Evolutionary conservation across 64 coral and sea anemone species (phyloP).

Genomic region (Actinia equina): DNA sequence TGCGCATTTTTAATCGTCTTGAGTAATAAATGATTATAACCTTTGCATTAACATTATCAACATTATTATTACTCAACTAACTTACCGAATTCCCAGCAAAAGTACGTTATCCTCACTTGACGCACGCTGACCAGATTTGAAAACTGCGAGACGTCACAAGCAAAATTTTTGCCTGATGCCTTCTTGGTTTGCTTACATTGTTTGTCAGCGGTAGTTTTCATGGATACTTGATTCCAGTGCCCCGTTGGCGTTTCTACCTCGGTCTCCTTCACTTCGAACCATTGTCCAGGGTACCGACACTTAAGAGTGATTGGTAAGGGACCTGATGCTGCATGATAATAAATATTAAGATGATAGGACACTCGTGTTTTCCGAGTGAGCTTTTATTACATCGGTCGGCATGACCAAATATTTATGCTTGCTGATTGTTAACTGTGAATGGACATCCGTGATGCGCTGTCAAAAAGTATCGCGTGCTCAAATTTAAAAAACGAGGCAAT

Average conservation of each 20-base stretch:
- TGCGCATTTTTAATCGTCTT: too few relatives aligned
- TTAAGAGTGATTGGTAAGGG: conserved; percentile 1
- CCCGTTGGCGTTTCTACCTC: background rate
- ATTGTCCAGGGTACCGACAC: background rate
- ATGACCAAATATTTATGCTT: too few relatives aligned
- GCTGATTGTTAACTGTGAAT: too few relatives aligned
- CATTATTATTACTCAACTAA: too few relatives aligned
- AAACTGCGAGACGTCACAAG: background rate
- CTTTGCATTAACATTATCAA: too few relatives aligned
- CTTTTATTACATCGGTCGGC: too few relatives aligned
- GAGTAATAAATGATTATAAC: too few relatives aligned
- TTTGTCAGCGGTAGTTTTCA: background rate
- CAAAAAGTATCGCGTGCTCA: too few relatives aligned
- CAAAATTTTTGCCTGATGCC: background rate
- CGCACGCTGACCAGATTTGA: background rate
- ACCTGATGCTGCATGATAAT: background rate
- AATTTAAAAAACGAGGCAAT: too few relatives aligned
- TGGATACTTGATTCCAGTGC: background rate
- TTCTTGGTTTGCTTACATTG: conserved; percentile 14
- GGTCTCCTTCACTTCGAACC: conserved; percentile 5
- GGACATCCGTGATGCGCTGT: too few relatives aligned
- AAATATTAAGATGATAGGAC: background rate
- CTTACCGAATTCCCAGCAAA: conserved; percentile 21
- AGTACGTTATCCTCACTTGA: background rate
- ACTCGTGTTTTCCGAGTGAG: too few relatives aligned